These are phyloP conservation scores for Sorex araneus DNA, from an alignment of 2,113 vertebrate species.

Conservation along the genomic window DNA sequence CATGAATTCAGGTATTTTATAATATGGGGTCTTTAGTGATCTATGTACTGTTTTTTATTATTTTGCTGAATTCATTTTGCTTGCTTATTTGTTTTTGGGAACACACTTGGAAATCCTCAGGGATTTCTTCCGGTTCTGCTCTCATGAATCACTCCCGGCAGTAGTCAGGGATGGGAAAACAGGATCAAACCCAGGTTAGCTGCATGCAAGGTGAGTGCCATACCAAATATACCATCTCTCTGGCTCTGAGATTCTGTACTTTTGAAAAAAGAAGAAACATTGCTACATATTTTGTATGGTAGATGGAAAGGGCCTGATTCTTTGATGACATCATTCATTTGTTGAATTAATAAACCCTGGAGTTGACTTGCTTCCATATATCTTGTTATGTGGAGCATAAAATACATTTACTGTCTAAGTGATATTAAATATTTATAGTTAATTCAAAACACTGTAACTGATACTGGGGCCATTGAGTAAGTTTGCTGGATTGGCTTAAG, in stretches of 20 bases:
- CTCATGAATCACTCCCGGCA: too few relatives aligned
- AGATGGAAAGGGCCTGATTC: neutral
- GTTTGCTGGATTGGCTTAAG: conserved; percentile 30
- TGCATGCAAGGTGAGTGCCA: too few relatives aligned
- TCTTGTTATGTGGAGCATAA: conserved; percentile 32
- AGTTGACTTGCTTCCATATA: conserved; percentile 45
- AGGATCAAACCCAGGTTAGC: too few relatives aligned
- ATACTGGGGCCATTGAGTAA: conserved; percentile 19
- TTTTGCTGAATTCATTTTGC: too few relatives aligned
- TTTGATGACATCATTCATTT: conserved; percentile 46
- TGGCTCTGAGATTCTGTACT: too few relatives aligned
- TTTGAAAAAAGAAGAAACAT: too few relatives aligned
- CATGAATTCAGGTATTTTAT: conserved; percentile 29
- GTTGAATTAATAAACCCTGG: conserved; percentile 26
- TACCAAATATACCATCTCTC: too few relatives aligned
- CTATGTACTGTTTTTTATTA: conserved; percentile 5
- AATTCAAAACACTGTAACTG: conserved; percentile 40
- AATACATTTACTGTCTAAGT: conserved; percentile 56
- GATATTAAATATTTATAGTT: conserved; percentile 39
- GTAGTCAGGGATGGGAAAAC: too few relatives aligned
- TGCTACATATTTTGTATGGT: too few relatives aligned
- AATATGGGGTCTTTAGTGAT: neutral
- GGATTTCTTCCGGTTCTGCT: too few relatives aligned
- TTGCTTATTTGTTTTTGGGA: too few relatives aligned
- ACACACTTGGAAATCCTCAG: too few relatives aligned